Base-by-base conservation (phyloP, 2,888 invertebrate genomes). In the Idaea dimidiata region DNA sequence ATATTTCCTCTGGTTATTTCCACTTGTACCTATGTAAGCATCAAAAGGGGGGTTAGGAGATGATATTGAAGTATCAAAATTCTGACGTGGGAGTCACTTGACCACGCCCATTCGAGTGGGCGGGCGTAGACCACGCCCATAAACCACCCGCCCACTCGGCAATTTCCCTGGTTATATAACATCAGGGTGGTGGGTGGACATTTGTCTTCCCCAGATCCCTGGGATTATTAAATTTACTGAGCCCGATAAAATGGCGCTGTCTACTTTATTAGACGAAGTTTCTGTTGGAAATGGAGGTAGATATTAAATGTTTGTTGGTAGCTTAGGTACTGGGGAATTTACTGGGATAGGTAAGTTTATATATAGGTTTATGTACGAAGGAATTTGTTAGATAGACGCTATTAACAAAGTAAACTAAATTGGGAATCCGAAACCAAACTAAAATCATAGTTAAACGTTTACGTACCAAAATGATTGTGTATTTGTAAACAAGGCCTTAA, bases 141-240 rank as follows among this genome's bases (percentile, higher is more conserved):
- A 8, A 56, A 33, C n/a, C 68, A 64, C 75, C 68, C 75, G 78
- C 71, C 61, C 65, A 53, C 32, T 59, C 61, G 69, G 69, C 63
- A 16, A 63, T 62, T 67, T 67, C 66, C 65, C 57, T 64, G 64
- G 65, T 70, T 72, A 70, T 66, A 59, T 70, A 68, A 70, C 63
- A 72, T 65, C 75, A 66, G 43, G 87, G 86, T 78, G 84, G 83
- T 69, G 84, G 86, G 86, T 81, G 86, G 82, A 80, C 84, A 81
- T 83, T 86, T 84, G 80, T 84, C 85, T 86, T 82, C 77, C 75
- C 77, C 74, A 75, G 75, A 79, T 75, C 72, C 72, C 78, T 79
- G 75, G 83, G 83, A 82, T 89, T 88, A 90, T 88, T 88, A 87
- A 89, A 89, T 88, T 84, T 84, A 84, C 82, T 71, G 79, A 78